These are phyloP conservation scores for Rachycentron canadum DNA, from an alignment of 2,797 vertebrate species.

Conservation along the genomic window DNA sequence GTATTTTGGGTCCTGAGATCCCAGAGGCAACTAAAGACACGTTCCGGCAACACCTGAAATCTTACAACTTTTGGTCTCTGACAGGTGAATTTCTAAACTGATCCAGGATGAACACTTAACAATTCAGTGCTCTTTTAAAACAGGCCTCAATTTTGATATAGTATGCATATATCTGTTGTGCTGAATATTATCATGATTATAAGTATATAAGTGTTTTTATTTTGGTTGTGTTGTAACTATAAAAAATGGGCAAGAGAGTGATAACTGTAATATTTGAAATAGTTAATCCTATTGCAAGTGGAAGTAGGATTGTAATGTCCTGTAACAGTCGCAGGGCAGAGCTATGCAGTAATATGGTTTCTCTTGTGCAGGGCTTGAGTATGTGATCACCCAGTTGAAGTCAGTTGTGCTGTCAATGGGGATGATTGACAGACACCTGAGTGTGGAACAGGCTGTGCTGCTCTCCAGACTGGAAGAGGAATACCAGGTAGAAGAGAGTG, in stretches of 20 bases:
- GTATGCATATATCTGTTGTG: neutral
- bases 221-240: neutral
- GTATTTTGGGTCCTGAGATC: conserved; percentile 93
- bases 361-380: conserved; percentile 91
- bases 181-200: neutral
- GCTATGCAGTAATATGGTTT: conserved; percentile 15
- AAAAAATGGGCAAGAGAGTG: neutral
- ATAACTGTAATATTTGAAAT: neutral
- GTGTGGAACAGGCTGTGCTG: conserved; percentile 93
- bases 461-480: conserved; percentile 96
- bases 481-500: conserved; percentile 89
- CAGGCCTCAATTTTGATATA: neutral
- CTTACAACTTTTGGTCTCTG: conserved; percentile 95
- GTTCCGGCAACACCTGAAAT: conserved; percentile 90
- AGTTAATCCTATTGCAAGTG: neutral
- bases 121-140: neutral
- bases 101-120: neutral
- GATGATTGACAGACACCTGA: conserved; percentile 91
- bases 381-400: conserved; percentile 94
- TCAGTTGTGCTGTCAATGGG: conserved; percentile 93
- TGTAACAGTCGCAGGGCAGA: no score
- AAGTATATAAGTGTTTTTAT: neutral
- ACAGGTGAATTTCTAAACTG: conserved; percentile 86
- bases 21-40: conserved; percentile 90
- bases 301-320: neutral